Percentiles rank a stretch among this genome's conserved stretches.
phyloP scores from a whole-genome alignment of 2,888 invertebrate genomes.

The Cheilosia urbana region DNA sequence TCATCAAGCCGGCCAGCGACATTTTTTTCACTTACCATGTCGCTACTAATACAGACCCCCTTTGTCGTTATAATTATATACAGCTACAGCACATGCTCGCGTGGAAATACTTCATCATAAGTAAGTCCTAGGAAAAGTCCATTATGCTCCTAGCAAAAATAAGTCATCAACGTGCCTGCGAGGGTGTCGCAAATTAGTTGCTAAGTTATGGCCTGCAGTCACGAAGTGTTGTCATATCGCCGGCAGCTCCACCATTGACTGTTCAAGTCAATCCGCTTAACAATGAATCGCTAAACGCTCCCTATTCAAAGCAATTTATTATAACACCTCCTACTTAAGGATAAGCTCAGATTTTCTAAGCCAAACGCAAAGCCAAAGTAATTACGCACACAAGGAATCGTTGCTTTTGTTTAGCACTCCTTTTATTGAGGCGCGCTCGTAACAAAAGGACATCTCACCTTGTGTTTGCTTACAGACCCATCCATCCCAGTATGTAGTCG shows the following conservation, averaged over 20 bases:
- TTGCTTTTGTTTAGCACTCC: slow-evolving; percentile 26
- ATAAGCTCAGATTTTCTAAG: slow-evolving; percentile 63
- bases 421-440: background rate
- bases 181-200: slow-evolving; percentile 66
- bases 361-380: slow-evolving; percentile 62
- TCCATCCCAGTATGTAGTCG: slow-evolving; percentile 20
- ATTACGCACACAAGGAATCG: slow-evolving; percentile 60
- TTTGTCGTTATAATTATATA: slow-evolving; percentile 26
- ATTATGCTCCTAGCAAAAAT: slow-evolving; percentile 41
- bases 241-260: slow-evolving; percentile 37
- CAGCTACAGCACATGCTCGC: slow-evolving; percentile 50
- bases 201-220: slow-evolving; percentile 68
- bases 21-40: background rate
- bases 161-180: slow-evolving; percentile 69
- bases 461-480: slow-evolving; percentile 46
- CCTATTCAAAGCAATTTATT: slow-evolving; percentile 48
- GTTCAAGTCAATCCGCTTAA: slow-evolving; percentile 40
- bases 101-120: slow-evolving; percentile 59
- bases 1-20: background rate
- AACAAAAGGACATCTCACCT: slow-evolving; percentile 31
- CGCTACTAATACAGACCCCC: slow-evolving; percentile 35
- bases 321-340: slow-evolving; percentile 62
- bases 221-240: slow-evolving; percentile 48
- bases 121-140: slow-evolving; percentile 43
- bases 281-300: slow-evolving; percentile 50